Evolutionary conservation across 1,140 invertebrate genomes (phyloP).

Genomic region (Drosophila saltans): DNA sequence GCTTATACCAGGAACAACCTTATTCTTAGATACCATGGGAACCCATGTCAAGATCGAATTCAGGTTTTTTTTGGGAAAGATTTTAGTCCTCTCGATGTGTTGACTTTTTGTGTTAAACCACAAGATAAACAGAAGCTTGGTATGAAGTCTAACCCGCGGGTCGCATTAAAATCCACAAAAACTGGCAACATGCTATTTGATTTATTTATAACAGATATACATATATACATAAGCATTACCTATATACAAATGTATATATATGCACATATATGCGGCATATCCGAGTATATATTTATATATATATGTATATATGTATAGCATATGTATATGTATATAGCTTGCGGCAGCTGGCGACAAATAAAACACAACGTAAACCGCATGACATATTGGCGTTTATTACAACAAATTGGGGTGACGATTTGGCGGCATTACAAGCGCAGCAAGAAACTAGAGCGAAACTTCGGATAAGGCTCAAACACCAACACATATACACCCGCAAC

Average conservation of each 20-base stretch:
- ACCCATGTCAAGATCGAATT: conserved; percentile 48
- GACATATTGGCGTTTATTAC: conserved; percentile 81
- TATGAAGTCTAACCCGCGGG: conserved; percentile 44
- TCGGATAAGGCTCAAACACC: conserved; percentile 48
- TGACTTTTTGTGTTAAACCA: conserved; percentile 43
- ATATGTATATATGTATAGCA: conserved; percentile 8
- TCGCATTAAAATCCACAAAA: conserved; percentile 54
- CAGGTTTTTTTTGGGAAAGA: not conserved
- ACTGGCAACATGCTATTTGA: conserved; percentile 65
- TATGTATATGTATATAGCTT: not conserved
- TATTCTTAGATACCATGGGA: not conserved
- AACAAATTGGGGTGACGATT: conserved; percentile 76
- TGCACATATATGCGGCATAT: not conserved
- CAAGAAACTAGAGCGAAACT: conserved; percentile 51
- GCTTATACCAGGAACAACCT: not conserved
- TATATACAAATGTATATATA: conserved; percentile 8
- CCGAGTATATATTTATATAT: not conserved
- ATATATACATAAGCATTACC: conserved; percentile 15
- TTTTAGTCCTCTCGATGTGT: conserved; percentile 3
- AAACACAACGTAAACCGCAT: conserved; percentile 66
- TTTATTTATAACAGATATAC: conserved; percentile 70
- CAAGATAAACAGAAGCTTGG: conserved; percentile 57
- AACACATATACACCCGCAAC: conserved; percentile 12
- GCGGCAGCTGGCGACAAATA: conserved; percentile 48
- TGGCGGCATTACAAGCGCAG: conserved; percentile 53